Conservation (phyloP, 1,140 invertebrate genomes). For the Melipona quadrifasciata region DNA sequence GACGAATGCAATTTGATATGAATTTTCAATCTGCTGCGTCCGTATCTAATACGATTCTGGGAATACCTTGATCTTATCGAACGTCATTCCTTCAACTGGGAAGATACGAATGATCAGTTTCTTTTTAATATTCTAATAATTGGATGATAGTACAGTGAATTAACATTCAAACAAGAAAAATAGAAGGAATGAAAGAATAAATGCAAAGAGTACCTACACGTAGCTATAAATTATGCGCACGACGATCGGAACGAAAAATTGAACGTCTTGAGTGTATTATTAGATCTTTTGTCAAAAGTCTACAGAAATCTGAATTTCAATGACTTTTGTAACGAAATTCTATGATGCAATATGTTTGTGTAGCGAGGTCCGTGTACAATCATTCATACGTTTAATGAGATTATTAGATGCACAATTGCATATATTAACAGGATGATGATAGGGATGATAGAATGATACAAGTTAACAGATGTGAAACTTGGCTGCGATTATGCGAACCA, state of each 20-base stretch:
- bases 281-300: conserved; percentile 31
- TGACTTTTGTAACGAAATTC: conserved; percentile 20
- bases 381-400: conserved; percentile 40
- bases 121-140: background rate
- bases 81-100: background rate
- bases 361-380: background rate
- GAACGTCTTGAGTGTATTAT: conserved; percentile 43
- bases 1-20: conserved; percentile 43
- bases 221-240: background rate
- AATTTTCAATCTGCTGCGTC: conserved; percentile 29
- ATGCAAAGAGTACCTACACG: too few species aligned
- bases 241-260: conserved; percentile 26
- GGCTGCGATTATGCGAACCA: conserved; percentile 36
- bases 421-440: conserved; percentile 34
- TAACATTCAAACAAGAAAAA: background rate
- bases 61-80: too few species aligned
- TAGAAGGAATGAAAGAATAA: background rate
- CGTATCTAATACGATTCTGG: background rate
- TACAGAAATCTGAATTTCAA: conserved; percentile 13
- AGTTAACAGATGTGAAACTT: conserved; percentile 45
- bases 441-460: conserved; percentile 35
- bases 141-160: background rate
- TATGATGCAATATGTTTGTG: background rate
- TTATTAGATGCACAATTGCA: conserved; percentile 41
- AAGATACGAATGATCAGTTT: background rate